phyloP scores from a whole-genome alignment of 2,797 vertebrate species.

The Antrozous pallidus region DNA sequence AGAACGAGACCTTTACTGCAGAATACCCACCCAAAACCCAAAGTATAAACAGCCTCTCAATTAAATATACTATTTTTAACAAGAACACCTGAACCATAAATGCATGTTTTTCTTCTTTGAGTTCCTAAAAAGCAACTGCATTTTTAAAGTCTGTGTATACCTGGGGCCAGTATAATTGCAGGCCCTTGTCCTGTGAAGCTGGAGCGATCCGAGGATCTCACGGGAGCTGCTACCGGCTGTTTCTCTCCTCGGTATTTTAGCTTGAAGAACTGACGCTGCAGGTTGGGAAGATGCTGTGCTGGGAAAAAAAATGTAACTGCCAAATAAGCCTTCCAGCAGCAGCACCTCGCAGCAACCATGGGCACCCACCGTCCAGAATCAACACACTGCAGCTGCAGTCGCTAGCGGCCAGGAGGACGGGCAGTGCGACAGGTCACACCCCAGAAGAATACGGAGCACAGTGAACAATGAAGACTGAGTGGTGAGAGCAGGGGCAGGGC shows the following conservation, averaged over 20 bases:
- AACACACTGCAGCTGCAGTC: slow-evolving; percentile 44
- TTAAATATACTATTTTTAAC: slow-evolving; percentile 27
- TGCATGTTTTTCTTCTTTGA: slow-evolving; percentile 44
- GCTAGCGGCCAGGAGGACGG: neutral
- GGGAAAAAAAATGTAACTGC: slow-evolving; percentile 47
- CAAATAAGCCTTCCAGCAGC: slow-evolving; percentile 48
- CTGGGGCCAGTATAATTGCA: neutral
- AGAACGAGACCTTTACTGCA: slow-evolving; percentile 33
- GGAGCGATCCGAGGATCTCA: slow-evolving; percentile 1
- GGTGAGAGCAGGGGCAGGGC: neutral
- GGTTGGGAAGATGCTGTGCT: slow-evolving; percentile 31
- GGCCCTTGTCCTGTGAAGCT: slow-evolving; percentile 13
- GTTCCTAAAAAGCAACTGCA: slow-evolving; percentile 4
- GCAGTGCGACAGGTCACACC: slow-evolving; percentile 42
- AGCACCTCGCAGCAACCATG: slow-evolving; percentile 15
- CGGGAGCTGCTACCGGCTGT: neutral
- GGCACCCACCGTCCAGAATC: slow-evolving; percentile 40
- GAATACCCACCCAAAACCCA: neutral
- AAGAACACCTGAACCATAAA: slow-evolving; percentile 21
- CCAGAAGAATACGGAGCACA: slow-evolving; percentile 45
- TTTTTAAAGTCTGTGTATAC: slow-evolving; percentile 28
- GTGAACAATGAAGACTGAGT: slow-evolving; percentile 62
- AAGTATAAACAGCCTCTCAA: slow-evolving; percentile 42
- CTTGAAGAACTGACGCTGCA: slow-evolving; percentile 21
- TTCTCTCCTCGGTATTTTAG: slow-evolving; percentile 47